Evolutionary conservation across 2,113 vertebrate genomes (phyloP).

Genomic region (Marcusenius ussheri): DNA sequence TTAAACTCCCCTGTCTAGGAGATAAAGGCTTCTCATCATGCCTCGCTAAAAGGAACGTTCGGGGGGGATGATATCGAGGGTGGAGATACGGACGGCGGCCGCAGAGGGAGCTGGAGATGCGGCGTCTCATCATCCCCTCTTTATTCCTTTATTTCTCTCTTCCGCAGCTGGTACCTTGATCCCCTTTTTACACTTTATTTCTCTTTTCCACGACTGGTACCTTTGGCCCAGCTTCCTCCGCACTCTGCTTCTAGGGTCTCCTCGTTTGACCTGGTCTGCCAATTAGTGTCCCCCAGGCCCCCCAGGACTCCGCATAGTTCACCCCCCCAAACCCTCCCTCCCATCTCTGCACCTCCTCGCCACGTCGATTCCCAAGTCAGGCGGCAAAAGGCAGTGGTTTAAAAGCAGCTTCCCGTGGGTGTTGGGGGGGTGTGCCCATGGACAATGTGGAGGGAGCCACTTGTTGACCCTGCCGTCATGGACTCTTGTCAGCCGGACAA

Average conservation of each 20-base stretch:
- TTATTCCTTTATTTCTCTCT: too few species aligned
- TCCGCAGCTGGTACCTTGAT: background rate
- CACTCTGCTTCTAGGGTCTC: constrained; percentile 27
- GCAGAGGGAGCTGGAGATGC: constrained; percentile 15
- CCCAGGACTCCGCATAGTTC: background rate
- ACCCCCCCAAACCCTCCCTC: background rate
- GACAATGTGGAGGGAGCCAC: background rate
- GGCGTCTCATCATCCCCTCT: background rate
- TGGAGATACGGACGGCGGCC: constrained; percentile 3
- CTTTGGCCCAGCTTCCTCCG: constrained; percentile 15
- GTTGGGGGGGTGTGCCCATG: background rate
- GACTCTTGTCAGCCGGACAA: background rate
- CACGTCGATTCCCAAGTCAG: background rate
- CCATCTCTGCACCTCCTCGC: background rate
- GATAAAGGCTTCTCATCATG: constrained; percentile 40
- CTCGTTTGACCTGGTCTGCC: constrained; percentile 37
- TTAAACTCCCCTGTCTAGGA: constrained; percentile 40
- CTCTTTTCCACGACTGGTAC: constrained; percentile 3
- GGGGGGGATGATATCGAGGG: constrained; percentile 38
- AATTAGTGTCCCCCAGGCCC: constrained; percentile 36
- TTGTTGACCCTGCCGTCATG: background rate
- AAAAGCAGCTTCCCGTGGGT: constrained; percentile 1
- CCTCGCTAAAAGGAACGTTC: constrained; percentile 32
- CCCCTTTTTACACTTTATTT: constrained; percentile 34
- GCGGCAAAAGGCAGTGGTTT: constrained; percentile 10